A percentile compares a stretch with the other conserved stretches of the same genome.
Conservation (phyloP, 2,797 vertebrate genomes). For the Mormyrops boulengeri region DNA sequence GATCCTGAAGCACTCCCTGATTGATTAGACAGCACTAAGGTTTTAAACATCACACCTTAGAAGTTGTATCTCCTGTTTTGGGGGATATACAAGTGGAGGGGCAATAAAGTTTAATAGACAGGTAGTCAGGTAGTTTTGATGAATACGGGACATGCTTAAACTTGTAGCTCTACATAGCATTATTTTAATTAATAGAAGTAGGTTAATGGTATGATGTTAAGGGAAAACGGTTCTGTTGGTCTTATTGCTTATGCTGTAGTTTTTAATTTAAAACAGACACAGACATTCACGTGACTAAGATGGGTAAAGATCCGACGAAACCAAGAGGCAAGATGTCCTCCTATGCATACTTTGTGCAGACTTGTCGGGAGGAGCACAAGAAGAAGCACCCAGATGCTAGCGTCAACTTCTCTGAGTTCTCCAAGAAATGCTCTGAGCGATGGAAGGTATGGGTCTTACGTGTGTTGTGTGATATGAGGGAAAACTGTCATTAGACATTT, state of each 20-base stretch:
- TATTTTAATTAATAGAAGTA: not conserved
- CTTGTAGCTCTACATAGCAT: not conserved
- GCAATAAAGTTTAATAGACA: not conserved
- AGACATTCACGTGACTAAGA: slow-evolving; percentile 53
- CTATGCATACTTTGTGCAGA: slow-evolving; percentile 97
- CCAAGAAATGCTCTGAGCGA: slow-evolving; percentile 95
- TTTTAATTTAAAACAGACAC: not conserved
- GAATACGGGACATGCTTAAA: not conserved
- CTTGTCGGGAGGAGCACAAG: slow-evolving; percentile 95
- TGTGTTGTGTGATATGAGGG: not conserved
- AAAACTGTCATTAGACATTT: not conserved
- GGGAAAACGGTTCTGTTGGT: not conserved
- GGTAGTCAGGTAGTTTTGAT: not conserved
- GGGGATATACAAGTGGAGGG: not conserved
- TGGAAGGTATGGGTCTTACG: slow-evolving; percentile 78
- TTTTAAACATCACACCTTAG: not conserved
- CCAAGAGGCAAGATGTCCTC: slow-evolving; percentile 98
- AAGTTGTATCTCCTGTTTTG: not conserved
- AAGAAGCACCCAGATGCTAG: slow-evolving; percentile 90
- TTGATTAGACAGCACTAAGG: not conserved
- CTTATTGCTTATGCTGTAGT: not conserved
- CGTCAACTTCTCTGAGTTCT: slow-evolving; percentile 96
- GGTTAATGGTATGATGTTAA: not conserved
- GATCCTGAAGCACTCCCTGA: not conserved
- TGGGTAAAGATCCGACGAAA: slow-evolving; percentile 93